Conservation (phyloP, 2,113 vertebrate species). For the Syngnathus floridae region DNA sequence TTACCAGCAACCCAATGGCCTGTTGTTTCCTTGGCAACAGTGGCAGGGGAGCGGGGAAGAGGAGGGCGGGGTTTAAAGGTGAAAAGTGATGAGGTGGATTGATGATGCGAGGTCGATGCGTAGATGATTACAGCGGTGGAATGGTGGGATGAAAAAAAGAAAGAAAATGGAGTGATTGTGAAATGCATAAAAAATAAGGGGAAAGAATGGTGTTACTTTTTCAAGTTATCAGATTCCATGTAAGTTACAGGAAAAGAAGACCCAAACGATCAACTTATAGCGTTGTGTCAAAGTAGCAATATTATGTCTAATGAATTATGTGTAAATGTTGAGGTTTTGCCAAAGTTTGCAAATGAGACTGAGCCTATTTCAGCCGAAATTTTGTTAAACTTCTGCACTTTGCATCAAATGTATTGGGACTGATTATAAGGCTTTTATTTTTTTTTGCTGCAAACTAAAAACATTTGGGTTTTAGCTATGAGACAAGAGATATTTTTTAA, state of each 20-base stretch:
- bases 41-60: slow-evolving; percentile 21
- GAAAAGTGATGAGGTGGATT: slow-evolving; percentile 48
- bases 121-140: slow-evolving; percentile 38
- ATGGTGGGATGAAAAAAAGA: slow-evolving; percentile 12
- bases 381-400: no score
- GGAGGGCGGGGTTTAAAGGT: slow-evolving; percentile 27
- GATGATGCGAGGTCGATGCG: slow-evolving; percentile 46
- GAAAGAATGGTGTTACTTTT: not conserved
- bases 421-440: no score
- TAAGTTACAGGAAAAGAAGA: not conserved
- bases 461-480: no score
- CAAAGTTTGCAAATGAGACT: no score
- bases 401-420: no score
- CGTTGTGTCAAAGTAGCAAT: not conserved
- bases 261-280: not conserved
- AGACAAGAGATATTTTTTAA: no score
- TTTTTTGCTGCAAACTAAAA: no score
- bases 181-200: not conserved
- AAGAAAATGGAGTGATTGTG: slow-evolving; percentile 11
- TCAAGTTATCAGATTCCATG: not conserved
- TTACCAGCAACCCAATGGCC: slow-evolving; percentile 37
- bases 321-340: no score
- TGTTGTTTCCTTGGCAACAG: slow-evolving; percentile 53
- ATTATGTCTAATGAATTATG: not conserved
- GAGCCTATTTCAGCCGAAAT: no score